Conservation (phyloP, 92 coral and sea anemone genomes). For the Blastomussa wellsi region DNA sequence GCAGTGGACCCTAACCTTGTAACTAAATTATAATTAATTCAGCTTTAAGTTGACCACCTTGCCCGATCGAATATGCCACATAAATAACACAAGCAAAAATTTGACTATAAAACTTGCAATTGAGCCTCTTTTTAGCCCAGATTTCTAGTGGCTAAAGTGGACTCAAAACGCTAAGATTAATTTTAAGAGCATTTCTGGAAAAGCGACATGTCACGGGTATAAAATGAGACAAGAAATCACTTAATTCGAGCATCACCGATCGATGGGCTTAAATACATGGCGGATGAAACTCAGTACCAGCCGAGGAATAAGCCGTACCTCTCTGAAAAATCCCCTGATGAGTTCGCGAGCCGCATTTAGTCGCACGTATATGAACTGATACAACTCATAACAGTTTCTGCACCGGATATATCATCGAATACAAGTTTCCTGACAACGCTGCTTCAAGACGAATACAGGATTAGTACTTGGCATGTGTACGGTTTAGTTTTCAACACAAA, state of each 20-base stretch:
- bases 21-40: background rate
- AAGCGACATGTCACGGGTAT: background rate
- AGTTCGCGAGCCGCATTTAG: background rate
- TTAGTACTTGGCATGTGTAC: background rate
- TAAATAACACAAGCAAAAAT: background rate
- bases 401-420: constrained; percentile 10
- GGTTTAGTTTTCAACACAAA: constrained; percentile 21
- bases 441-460: background rate
- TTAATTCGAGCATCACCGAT: background rate
- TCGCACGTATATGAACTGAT: background rate
- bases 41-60: background rate
- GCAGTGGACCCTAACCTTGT: background rate
- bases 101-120: background rate
- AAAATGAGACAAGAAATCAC: background rate
- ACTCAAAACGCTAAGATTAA: background rate
- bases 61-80: background rate
- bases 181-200: background rate
- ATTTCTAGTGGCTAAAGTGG: constrained; percentile 13
- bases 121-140: background rate
- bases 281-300: background rate
- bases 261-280: background rate
- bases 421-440: constrained; percentile 26
- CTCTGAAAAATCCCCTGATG: background rate
- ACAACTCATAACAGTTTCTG: constrained; percentile 3
- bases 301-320: background rate